Evolutionary conservation across 1,140 invertebrate species (phyloP).

Genomic region (Heliconius eleuchia): DNA sequence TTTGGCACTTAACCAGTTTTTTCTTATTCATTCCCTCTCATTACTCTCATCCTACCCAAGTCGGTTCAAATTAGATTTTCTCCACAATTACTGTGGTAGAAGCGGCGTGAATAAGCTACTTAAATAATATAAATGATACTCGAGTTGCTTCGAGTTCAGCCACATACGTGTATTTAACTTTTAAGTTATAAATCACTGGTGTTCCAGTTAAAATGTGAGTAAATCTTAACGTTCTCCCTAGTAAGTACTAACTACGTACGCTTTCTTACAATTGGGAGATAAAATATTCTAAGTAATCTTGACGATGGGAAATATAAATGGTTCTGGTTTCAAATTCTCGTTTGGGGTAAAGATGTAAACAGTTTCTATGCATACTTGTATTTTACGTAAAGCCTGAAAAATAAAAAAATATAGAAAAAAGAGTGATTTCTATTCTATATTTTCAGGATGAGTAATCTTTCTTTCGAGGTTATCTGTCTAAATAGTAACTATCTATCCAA

Average conservation of each 20-base stretch:
- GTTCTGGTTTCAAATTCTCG: too few relatives aligned
- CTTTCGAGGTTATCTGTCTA: too few relatives aligned
- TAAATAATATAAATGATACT: constrained; percentile 15
- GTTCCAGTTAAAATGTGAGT: constrained; percentile 5
- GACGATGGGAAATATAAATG: too few relatives aligned
- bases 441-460: too few relatives aligned
- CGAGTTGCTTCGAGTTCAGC: not conserved
- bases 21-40: not conserved
- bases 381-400: too few relatives aligned
- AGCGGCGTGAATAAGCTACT: constrained; percentile 9
- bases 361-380: too few relatives aligned
- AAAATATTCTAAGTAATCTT: not conserved
- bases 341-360: too few relatives aligned
- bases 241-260: not conserved
- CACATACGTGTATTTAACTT: constrained; percentile 12
- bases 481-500: too few relatives aligned
- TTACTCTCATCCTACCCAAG: not conserved
- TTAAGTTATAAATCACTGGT: constrained; percentile 3
- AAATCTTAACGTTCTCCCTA: constrained; percentile 2
- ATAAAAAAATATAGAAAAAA: too few relatives aligned
- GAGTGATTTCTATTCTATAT: too few relatives aligned
- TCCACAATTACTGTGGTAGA: not conserved
- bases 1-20: not conserved
- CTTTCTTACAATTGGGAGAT: not conserved
- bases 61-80: not conserved